Conservation (phyloP, 2,888 invertebrate genomes). For the Archaeoteleia sp. region DNA sequence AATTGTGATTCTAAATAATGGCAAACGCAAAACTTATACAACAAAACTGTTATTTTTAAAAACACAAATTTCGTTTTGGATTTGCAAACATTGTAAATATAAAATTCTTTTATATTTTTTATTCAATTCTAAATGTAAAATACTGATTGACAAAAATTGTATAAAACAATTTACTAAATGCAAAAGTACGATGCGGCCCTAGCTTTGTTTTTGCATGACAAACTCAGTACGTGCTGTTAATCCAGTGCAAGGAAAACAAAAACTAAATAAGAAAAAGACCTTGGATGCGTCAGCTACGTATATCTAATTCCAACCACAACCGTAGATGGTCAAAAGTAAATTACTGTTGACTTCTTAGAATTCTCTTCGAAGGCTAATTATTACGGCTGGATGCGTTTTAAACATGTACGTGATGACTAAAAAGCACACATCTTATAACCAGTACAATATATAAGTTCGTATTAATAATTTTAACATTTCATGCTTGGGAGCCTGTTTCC, state of each 20-base stretch:
- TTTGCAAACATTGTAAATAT: no score
- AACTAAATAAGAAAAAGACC: constrained; percentile 14
- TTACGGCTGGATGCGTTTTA: constrained; percentile 35
- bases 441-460: neutral
- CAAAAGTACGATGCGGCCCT: neutral
- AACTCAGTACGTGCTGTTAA: constrained; percentile 29
- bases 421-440: constrained; percentile 6
- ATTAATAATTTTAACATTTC: no score
- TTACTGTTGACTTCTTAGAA: constrained; percentile 26
- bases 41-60: no score
- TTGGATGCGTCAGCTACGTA: constrained; percentile 15
- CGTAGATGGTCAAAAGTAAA: constrained; percentile 26
- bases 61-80: no score
- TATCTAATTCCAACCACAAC: constrained; percentile 39
- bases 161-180: no score
- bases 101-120: no score
- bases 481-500: neutral
- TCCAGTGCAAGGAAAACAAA: constrained; percentile 1
- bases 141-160: no score
- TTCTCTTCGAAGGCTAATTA: constrained; percentile 32
- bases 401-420: constrained; percentile 22
- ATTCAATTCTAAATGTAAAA: no score
- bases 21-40: no score
- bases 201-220: constrained; percentile 18
- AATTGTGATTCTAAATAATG: no score